Evolutionary conservation across 2,888 invertebrate genomes (phyloP), one percentile per base, ranked within the genome.

Genomic region (Chorisops tibialis): DNA sequence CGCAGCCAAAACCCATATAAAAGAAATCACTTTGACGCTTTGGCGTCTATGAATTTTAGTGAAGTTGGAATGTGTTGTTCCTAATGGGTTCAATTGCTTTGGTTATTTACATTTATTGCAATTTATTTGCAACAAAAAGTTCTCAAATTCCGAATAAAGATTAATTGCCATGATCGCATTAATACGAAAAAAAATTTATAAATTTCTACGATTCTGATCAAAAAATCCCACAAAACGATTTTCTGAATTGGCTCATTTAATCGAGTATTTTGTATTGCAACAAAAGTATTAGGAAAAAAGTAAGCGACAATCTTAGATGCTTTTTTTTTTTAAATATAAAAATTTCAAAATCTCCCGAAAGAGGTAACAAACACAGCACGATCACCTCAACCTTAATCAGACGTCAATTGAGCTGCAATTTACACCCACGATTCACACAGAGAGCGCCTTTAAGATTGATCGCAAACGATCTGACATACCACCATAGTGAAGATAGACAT

Each of bases 361-460:
- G 48, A 58, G 45, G 47, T 58, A 47, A 58, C 58, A 63, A 63
- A 63, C 63, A 48, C 63, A 50, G 63, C 63, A 63, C 63, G 63
- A 63, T 59, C 59, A 63, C 63, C 63, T 59, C 60, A 63, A 60
- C 59, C 56, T 63, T 54, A 63, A 63, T 63, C 63, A 63, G 59
- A 63, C 59, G 63, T 63, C 63, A 63, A 63, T 63, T 63, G 63
- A 63, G 56, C 54, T 63, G 63, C 63, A 63, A 63, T 63, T 63
- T 63, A 63, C 63, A 59, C 63, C 63, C 59, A 63, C 63, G 59
- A 60, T 48, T 50, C 58, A 24, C 41, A 37, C 39, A 43, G 47
- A 54, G 54, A 51, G 47, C 52, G 59, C 48, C 41, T 56, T 54
- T 56, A 11, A 43, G 30, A n/a, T 43, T 24, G 30, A 56, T 56